Evolutionary conservation across 1,140 invertebrate species (phyloP), one percentile per base, ranked within the genome.

Genomic region (Neodiprion virginianus): DNA sequence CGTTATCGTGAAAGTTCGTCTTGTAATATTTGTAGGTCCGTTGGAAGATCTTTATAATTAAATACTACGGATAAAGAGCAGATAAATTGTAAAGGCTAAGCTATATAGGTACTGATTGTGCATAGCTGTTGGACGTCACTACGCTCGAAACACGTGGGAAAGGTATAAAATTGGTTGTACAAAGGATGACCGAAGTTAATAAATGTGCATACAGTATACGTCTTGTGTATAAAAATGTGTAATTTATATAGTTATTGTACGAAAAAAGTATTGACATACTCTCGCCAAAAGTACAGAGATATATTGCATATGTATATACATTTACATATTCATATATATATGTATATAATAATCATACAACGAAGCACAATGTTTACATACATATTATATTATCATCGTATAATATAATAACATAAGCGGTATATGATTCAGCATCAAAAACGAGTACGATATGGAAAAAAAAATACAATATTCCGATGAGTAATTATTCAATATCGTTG

Each of bases 101-200:
- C 53, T 61, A 61, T 40, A 40, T 69, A 47, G 67, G 40, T 69
- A 14, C 67, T 69, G 67, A 23, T 69, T 69, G 40, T 69, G 40
- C 40, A 69, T 69, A 69, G 67, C 67, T 69, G 77, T 79, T 73
- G 74, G 75, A 70, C 72, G 71, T 77, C 75, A 81, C 69, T 79
- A 72, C 76, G 75, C 74, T 81, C 72, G 71, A 79, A 73, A 79
- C 77, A 79, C 76, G 79, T 79, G 82, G 80, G 76, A 82, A 79
- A 80, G 76, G 83, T 84, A 79, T 79, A 81, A 80, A 80, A 81
- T 82, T 12, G 40, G 17, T 65, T 66, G 47, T 65, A 72, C 17
- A 40, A 72, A 53, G 65, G 21, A 50, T 49, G 11, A 72, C 47
- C 47, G 40, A 65, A 72, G 48, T 40, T 21, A 65, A 65, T 23